Conservation (phyloP, 92 coral and sea anemone species). For the Phenganax marumi region DNA sequence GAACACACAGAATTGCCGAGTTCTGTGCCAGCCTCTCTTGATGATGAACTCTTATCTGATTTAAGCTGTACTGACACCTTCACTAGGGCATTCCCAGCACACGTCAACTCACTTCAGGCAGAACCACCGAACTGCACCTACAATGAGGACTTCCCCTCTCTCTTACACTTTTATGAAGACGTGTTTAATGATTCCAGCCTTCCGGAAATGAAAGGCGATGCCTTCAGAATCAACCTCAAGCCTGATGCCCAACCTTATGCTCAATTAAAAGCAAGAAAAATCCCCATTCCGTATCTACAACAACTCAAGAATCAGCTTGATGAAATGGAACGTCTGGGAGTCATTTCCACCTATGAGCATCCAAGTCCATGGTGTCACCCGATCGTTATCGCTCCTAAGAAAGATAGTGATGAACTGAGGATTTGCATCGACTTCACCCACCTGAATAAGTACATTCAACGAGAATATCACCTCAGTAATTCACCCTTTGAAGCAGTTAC, state of each 20-base stretch:
- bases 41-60: conserved; percentile 6
- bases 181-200: conserved; percentile 21
- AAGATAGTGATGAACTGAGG: conserved; percentile 24
- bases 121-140: not conserved
- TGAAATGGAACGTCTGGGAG: conserved; percentile 9
- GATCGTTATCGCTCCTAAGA: not conserved
- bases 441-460: conserved; percentile 20
- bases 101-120: not conserved
- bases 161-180: conserved; percentile 3
- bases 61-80: not conserved
- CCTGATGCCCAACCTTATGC: conserved; percentile 30
- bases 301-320: conserved; percentile 24
- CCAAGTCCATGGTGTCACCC: conserved; percentile 4
- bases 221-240: conserved; percentile 33
- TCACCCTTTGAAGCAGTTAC: conserved; percentile 40
- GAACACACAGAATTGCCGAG: not conserved
- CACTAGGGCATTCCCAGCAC: not conserved
- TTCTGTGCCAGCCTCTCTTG: not conserved
- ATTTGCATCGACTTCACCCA: conserved; percentile 28
- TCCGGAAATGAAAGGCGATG: conserved; percentile 30
- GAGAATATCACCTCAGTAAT: conserved; percentile 34
- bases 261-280: conserved; percentile 24
- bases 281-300: conserved; percentile 26
- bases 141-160: conserved; percentile 3
- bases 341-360: not conserved